Percentiles rank a stretch among this genome's conserved stretches.
Conservation (phyloP, 1,140 invertebrate species). For the Drosophila watanabei region DNA sequence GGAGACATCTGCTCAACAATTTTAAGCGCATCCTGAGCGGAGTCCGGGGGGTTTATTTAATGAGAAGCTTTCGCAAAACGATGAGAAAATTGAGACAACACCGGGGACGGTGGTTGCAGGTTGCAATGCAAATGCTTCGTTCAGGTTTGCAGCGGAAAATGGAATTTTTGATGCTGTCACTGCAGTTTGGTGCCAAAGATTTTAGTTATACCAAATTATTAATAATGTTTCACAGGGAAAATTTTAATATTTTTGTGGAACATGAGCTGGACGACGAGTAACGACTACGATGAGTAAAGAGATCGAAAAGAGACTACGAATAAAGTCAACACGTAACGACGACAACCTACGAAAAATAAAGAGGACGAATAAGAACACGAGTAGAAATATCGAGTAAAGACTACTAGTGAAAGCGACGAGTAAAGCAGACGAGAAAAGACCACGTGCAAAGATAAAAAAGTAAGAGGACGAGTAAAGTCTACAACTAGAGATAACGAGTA, state of each 20-base stretch:
- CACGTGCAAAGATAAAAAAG: background rate
- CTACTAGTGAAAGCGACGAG: too few species aligned
- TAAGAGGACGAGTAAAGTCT: background rate
- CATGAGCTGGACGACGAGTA: background rate
- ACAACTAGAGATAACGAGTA: background rate
- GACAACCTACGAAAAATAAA: too few species aligned
- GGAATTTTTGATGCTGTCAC: slow-evolving; percentile 1
- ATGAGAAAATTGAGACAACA: slow-evolving; percentile 8
- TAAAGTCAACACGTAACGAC: background rate
- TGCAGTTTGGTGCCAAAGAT: background rate
- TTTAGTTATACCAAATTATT: background rate
- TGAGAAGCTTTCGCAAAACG: slow-evolving; percentile 23
- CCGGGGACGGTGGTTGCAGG: background rate
- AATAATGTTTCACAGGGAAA: background rate
- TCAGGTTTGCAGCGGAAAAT: background rate
- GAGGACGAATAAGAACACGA: background rate
- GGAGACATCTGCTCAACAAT: slow-evolving; percentile 46
- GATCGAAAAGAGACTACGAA: too few species aligned
- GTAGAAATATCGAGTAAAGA: background rate
- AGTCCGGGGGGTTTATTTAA: slow-evolving; percentile 26
- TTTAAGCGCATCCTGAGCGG: slow-evolving; percentile 13
- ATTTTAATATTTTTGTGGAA: background rate
- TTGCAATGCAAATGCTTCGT: slow-evolving; percentile 5
- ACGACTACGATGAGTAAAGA: too few species aligned
- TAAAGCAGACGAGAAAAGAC: background rate